Conservation (phyloP, 2,113 vertebrate genomes). For the Cinclus mexicanus region DNA sequence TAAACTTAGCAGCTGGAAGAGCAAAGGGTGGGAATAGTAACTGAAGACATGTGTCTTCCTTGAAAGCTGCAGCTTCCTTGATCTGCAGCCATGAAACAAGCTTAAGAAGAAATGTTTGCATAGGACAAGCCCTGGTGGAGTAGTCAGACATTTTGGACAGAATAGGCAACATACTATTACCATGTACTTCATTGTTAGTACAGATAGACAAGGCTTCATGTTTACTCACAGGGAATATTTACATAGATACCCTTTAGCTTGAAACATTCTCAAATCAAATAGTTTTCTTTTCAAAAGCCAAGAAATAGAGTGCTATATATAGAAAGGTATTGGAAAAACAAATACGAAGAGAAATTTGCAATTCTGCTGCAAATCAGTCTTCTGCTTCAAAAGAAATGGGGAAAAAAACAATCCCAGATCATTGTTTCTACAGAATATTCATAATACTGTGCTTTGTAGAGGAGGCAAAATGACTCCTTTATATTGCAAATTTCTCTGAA, state of each 20-base stretch:
- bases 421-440: slow-evolving; percentile 18
- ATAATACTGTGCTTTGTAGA: not conserved
- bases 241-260: slow-evolving; percentile 20
- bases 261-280: slow-evolving; percentile 32
- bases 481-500: not conserved
- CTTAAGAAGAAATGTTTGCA: slow-evolving; percentile 13
- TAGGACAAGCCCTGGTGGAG: not conserved
- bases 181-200: slow-evolving; percentile 17
- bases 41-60: not conserved
- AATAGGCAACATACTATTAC: slow-evolving; percentile 11
- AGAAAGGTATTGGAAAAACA: slow-evolving; percentile 9
- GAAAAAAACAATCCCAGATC: not conserved
- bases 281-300: slow-evolving; percentile 32
- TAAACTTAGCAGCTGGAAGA: slow-evolving; percentile 19
- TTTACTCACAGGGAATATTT: slow-evolving; percentile 59
- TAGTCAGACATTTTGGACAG: slow-evolving; percentile 31
- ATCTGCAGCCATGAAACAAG: not conserved
- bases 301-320: slow-evolving; percentile 12
- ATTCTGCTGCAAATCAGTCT: not conserved
- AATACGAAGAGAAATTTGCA: not conserved
- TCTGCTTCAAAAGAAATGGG: not conserved
- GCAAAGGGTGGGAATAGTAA: not conserved
- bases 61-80: not conserved
- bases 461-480: not conserved
- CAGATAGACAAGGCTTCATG: slow-evolving; percentile 34